Evolutionary conservation across 2,797 vertebrate species (phyloP), one percentile per base, ranked within the genome.

Genomic region (Melanotaenia pygmaea): DNA sequence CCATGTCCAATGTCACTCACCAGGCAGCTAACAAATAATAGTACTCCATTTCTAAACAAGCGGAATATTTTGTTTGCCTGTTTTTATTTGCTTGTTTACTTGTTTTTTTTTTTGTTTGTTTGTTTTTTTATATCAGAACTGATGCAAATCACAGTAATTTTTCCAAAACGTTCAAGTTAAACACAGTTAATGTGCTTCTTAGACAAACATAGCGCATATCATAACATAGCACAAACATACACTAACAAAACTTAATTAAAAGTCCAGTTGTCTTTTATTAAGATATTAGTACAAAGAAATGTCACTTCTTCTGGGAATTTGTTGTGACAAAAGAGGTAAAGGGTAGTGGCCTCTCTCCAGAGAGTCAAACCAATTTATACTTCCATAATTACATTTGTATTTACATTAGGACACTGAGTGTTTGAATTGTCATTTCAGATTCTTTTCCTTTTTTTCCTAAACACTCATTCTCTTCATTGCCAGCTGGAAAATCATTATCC

Each of bases 361-460:
- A 82, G 81, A 92, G 90, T 89, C 87, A 88, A 91, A 90, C 81
- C 88, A 90, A 91, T 92, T 90, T 84, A 84, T 81, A 85, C 75
- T 89, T 75, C 80, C 65, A 70, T 92, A 90, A 92, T 91, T 90
- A 85, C 92, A 87, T 91, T 91, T 92, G 85, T 91, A 88, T 90
- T 92, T 92, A 92, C 87, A 89, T 89, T 84, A 83, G 68, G 58
- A 81, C 72, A 45, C 73, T 72, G 74, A 72, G 85, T 86, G 81
- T 89, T 75, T 86, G 89, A 91, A 91, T 89, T 87, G 88, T 87
- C 87, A 81, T 91, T 78, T 89, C 68, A 81, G 79, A 90, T 92
- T 81, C 73, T 70, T 76, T 64, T 74, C 70, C 61, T 59, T 74
- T 60, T 69, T 65, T 35, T 34, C 32, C 32, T 34, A n/a, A 57